Evolutionary conservation across 2,113 vertebrate species (phyloP).

Genomic region (Campylomormyrus numenius): DNA sequence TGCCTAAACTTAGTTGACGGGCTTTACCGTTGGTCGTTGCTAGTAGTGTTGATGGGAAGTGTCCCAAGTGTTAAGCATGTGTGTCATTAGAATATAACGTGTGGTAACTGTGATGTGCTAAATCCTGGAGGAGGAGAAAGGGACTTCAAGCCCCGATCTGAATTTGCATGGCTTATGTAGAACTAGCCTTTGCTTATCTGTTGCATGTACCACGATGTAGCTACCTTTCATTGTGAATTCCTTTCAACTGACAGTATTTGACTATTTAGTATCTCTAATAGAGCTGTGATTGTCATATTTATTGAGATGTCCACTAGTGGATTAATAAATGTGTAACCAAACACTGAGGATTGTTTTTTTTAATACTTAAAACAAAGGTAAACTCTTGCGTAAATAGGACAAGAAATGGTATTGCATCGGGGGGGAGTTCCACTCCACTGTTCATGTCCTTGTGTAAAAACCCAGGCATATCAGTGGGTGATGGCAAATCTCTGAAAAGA

Average conservation of each 20-base stretch:
- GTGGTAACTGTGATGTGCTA: neutral
- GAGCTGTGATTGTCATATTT: conserved; percentile 5
- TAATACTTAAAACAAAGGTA: neutral
- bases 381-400: neutral
- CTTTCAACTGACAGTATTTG: conserved; percentile 1
- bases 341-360: neutral
- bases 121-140: neutral
- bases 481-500: neutral
- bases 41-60: neutral
- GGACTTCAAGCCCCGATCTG: neutral
- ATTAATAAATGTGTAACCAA: neutral
- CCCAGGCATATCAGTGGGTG: neutral
- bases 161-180: neutral
- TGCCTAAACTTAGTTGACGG: neutral
- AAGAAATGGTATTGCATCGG: neutral
- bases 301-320: neutral
- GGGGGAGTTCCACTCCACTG: neutral
- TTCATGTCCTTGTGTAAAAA: neutral
- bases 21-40: neutral
- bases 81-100: neutral
- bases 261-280: neutral
- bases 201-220: neutral
- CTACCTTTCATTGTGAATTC: neutral
- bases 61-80: neutral
- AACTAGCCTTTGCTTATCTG: neutral